Percentiles rank a stretch among this genome's conserved stretches.
Conservation (phyloP, 1,140 invertebrate species). For the Hesperophylax magnus region DNA sequence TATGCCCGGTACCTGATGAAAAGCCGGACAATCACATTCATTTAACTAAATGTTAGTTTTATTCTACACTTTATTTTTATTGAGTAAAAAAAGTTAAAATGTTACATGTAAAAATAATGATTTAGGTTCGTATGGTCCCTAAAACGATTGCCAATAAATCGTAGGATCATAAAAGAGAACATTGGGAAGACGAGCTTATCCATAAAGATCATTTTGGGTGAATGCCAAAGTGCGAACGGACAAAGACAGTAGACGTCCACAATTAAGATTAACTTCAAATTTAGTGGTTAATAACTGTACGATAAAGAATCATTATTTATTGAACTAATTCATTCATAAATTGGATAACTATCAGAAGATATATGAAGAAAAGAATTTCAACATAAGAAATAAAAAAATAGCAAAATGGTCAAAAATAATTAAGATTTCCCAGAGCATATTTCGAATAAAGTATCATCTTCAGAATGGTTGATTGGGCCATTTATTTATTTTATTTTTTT, state of each 20-base stretch:
- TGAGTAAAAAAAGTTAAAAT: too few species aligned
- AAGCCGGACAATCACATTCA: too few species aligned
- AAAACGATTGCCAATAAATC: not conserved
- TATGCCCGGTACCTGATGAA: too few species aligned
- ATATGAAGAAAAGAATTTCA: not conserved
- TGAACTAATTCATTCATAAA: not conserved
- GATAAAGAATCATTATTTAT: not conserved
- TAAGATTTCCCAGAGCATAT: not conserved
- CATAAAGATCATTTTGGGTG: constrained; percentile 31
- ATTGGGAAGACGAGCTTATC: not conserved
- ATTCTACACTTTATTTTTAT: too few species aligned
- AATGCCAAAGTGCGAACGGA: constrained; percentile 22
- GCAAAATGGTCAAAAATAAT: not conserved
- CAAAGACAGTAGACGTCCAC: not conserved
- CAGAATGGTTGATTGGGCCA: not conserved
- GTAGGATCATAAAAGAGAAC: constrained; percentile 13
- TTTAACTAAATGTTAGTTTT: too few species aligned
- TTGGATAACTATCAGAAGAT: not conserved
- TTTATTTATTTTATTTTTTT: not conserved
- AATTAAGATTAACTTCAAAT: constrained; percentile 20
- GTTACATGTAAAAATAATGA: not conserved
- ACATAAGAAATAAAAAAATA: not conserved
- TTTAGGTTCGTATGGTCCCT: not conserved
- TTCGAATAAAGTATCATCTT: not conserved
- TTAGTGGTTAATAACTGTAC: constrained; percentile 22